Evolutionary conservation across 2,113 vertebrate genomes (phyloP).

Genomic region (Raja brachyura): DNA sequence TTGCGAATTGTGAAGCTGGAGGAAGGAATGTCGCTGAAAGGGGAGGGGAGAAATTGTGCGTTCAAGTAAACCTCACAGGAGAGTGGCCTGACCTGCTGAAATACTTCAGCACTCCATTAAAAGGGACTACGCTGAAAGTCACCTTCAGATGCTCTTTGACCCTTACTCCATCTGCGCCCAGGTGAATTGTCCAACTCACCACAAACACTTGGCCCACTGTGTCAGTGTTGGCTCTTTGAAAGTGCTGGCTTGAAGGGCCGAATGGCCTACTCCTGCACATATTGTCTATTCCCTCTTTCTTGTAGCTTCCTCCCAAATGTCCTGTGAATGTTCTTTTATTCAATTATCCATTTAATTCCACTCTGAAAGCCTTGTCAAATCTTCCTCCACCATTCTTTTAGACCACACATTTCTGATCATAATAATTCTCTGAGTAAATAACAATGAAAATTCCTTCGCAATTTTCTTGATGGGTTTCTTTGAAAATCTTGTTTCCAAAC

Average conservation of each 20-base stretch:
- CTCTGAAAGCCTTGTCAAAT: neutral
- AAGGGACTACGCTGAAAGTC: neutral
- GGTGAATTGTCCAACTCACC: neutral
- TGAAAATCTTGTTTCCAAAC: neutral
- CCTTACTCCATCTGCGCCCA: neutral
- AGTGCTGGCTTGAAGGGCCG: neutral
- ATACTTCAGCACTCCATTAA: neutral
- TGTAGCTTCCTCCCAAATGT: neutral
- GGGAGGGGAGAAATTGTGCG: neutral
- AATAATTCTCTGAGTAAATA: neutral
- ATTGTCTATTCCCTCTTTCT: neutral
- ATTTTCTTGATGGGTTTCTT: neutral
- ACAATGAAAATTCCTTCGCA: neutral
- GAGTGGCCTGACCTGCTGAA: too few relatives aligned
- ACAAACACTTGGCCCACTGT: neutral
- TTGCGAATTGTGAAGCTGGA: too few relatives aligned
- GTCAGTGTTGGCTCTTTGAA: neutral
- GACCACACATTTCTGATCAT: neutral
- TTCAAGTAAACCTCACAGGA: neutral
- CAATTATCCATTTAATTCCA: neutral
- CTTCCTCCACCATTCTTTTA: neutral
- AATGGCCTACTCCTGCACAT: too few relatives aligned
- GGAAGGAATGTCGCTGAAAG: too few relatives aligned
- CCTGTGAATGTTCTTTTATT: neutral
- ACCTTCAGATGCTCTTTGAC: neutral